Evolutionary conservation across 2,113 vertebrate species (phyloP), one percentile per base, ranked within the genome.

Genomic region (Platichthys flesus): DNA sequence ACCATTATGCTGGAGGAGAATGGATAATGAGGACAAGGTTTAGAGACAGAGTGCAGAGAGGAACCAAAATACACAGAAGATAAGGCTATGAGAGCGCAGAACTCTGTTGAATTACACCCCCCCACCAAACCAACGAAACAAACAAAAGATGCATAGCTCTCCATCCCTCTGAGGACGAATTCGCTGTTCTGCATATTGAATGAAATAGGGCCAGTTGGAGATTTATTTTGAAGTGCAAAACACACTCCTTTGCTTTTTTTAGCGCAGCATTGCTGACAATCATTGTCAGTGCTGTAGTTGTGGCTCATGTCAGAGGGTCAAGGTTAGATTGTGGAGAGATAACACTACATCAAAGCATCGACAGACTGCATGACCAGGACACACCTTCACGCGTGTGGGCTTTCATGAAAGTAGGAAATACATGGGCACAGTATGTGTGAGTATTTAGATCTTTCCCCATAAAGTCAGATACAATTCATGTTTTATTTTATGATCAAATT

Each of bases 11-110:
- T 84, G 82, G 60, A 85, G 83, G 81, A 89, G 77, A 79, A 87
- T 73, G 81, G 87, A 90, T 90, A 91, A 92, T 88, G 87, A 89
- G 82, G 81, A 88, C 79, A 78, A 88, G 82, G 84, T 83, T 89
- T 72, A 82, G 78, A 85, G 80, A 87, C 7, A 16, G 78, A 71
- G 84, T 40, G 55, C 51, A 66, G 55, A 15, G 51, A 47, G 45
- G 62, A 23, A 31, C 8, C 3, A 10, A 74, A 87, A 72, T 23
- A 68, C 65, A 85, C 76, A 86, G 84, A 87, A 89, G 78, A 83
- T 18, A 24, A 24, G 10, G 58, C 74, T 74, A 60, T 77, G 68
- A n/a, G 35, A 71, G 74, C 71, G 3, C 15, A 14, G 68, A 83
- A 51, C 82, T 84, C 56, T 74, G 70, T 81, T 51, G 78, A 90